Evolutionary conservation across 2,888 invertebrate genomes (phyloP).

Genomic region (Parnassius orleans): DNA sequence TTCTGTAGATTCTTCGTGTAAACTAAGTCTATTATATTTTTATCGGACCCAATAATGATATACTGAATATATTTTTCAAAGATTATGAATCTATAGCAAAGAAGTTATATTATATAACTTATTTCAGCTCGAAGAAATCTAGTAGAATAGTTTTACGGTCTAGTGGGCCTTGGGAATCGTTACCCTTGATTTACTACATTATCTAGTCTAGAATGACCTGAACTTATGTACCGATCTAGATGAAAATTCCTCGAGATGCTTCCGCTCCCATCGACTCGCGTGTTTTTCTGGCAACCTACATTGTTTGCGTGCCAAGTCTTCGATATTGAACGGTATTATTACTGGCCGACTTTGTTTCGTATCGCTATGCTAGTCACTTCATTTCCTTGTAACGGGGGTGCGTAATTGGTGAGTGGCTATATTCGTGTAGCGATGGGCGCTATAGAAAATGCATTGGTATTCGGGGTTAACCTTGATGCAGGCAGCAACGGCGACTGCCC

Average conservation of each 20-base stretch:
- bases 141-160: slow-evolving; percentile 25
- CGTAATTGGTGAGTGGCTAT: slow-evolving; percentile 35
- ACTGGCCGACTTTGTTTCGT: slow-evolving; percentile 52
- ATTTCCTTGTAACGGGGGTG: slow-evolving; percentile 37
- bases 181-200: slow-evolving; percentile 22
- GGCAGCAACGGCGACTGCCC: slow-evolving; percentile 73
- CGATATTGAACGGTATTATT: slow-evolving; percentile 60
- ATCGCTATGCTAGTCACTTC: slow-evolving; percentile 34
- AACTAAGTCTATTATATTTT: too few species aligned
- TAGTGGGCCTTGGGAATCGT: slow-evolving; percentile 26
- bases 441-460: slow-evolving; percentile 62
- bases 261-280: slow-evolving; percentile 55
- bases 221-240: slow-evolving; percentile 11
- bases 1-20: too few species aligned
- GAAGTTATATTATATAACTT: slow-evolving; percentile 7
- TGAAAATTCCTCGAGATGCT: slow-evolving; percentile 36
- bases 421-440: slow-evolving; percentile 35
- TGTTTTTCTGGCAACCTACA: slow-evolving; percentile 70
- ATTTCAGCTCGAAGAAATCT: slow-evolving; percentile 15
- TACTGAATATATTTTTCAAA: background rate
- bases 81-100: slow-evolving; percentile 13
- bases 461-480: slow-evolving; percentile 68
- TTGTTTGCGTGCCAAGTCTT: slow-evolving; percentile 68
- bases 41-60: too few species aligned
- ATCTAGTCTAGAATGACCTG: slow-evolving; percentile 14